Conservation (phyloP, 2,888 invertebrate genomes). For the Lepidocyrtoides sp. region DNA sequence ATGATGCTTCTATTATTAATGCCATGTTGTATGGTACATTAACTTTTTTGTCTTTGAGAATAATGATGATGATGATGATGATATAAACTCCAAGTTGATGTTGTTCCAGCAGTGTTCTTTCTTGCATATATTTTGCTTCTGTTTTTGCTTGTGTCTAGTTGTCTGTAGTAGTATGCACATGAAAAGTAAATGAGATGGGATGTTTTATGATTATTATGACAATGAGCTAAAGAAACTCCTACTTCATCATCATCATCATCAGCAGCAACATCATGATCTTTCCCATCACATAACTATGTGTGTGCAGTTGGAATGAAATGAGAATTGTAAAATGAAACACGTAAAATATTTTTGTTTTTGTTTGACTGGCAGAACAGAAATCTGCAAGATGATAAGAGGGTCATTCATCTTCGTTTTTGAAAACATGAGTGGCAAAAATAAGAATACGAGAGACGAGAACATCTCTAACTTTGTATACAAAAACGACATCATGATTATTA, state of each 20-base stretch:
- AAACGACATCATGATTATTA: not conserved
- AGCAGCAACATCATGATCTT: not conserved
- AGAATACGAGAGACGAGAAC: not conserved
- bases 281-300: no score
- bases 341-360: not conserved
- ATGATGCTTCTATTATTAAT: conserved; percentile 47
- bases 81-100: not conserved
- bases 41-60: conserved; percentile 1
- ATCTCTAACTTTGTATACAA: not conserved
- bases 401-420: conserved; percentile 55
- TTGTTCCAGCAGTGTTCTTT: not conserved
- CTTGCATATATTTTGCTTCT: not conserved
- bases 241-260: conserved; percentile 11
- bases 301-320: no score
- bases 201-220: not conserved
- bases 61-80: conserved; percentile 3
- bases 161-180: not conserved
- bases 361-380: not conserved
- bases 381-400: not conserved
- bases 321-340: not conserved
- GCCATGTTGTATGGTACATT: conserved; percentile 52
- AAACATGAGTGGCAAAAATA: no score
- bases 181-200: not conserved
- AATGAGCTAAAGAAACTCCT: conserved; percentile 29
- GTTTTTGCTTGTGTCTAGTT: not conserved